Evolutionary conservation across 2,797 vertebrate genomes (phyloP).

Genomic region (Anisognathus igniventris): DNA sequence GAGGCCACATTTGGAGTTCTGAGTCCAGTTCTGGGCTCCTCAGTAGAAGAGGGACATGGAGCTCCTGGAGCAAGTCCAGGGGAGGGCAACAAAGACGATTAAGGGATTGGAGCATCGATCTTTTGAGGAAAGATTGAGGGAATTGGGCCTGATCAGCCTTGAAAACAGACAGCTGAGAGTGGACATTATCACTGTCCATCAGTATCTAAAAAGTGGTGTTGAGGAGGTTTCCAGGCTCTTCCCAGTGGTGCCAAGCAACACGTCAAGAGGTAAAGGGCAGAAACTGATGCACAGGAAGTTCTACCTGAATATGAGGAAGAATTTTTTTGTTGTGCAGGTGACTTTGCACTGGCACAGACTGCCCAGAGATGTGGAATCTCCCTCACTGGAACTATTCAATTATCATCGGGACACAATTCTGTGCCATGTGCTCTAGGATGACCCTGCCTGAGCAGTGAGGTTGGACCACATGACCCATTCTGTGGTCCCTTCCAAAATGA

Average conservation of each 20-base stretch:
- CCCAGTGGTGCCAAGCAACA: background rate
- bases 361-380: background rate
- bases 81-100: background rate
- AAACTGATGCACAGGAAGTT: background rate
- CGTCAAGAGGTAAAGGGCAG: background rate
- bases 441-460: background rate
- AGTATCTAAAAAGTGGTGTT: background rate
- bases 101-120: background rate
- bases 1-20: background rate
- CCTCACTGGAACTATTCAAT: background rate
- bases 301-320: background rate
- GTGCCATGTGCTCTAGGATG: background rate
- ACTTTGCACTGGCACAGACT: background rate
- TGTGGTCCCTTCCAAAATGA: background rate
- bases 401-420: fast-evolving
- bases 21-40: background rate
- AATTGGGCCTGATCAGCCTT: background rate
- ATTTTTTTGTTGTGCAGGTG: background rate
- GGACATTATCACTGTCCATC: too few species aligned
- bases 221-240: background rate
- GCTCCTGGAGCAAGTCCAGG: background rate
- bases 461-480: background rate
- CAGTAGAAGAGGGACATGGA: background rate
- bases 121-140: background rate
- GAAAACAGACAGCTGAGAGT: background rate